These are phyloP conservation scores for Nibea albiflora DNA, from an alignment of 2,113 vertebrate species.

Conservation along the genomic window DNA sequence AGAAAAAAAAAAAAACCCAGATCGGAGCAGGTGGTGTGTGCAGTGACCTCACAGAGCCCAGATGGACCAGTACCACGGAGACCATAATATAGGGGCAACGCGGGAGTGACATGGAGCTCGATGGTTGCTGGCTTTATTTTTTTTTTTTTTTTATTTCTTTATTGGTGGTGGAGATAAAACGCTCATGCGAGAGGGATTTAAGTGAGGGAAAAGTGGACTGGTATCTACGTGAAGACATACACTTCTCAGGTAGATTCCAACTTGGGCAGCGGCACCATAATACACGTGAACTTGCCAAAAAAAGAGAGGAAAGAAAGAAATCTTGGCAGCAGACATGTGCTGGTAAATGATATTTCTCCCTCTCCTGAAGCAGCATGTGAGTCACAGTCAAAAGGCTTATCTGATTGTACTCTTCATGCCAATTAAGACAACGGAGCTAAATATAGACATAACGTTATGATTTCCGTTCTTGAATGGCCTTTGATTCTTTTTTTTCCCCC, in stretches of 20 bases:
- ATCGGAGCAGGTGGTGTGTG: constrained; percentile 81
- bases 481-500: constrained; percentile 55
- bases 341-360: constrained; percentile 58
- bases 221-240: constrained; percentile 5
- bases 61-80: constrained; percentile 71
- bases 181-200: constrained; percentile 19
- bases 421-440: constrained; percentile 80
- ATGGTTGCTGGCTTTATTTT: constrained; percentile 33
- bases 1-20: constrained; percentile 55
- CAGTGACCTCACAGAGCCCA: constrained; percentile 81
- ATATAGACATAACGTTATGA: constrained; percentile 74
- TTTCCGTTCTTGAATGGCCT: constrained; percentile 77
- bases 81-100: constrained; percentile 56
- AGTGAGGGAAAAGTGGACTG: constrained; percentile 4
- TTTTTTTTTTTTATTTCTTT: neutral
- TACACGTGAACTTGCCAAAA: constrained; percentile 21
- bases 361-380: constrained; percentile 69
- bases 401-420: constrained; percentile 81
- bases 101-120: constrained; percentile 57
- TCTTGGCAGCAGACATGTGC: constrained; percentile 47
- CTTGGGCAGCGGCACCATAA: constrained; percentile 11
- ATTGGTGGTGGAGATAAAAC: constrained; percentile 29
- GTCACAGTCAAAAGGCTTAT: constrained; percentile 74
- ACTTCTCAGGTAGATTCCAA: constrained; percentile 13
- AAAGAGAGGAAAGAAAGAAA: neutral